Evolutionary conservation across 2,797 vertebrate species (phyloP).

Genomic region (Acrossocheilus fasciatus): DNA sequence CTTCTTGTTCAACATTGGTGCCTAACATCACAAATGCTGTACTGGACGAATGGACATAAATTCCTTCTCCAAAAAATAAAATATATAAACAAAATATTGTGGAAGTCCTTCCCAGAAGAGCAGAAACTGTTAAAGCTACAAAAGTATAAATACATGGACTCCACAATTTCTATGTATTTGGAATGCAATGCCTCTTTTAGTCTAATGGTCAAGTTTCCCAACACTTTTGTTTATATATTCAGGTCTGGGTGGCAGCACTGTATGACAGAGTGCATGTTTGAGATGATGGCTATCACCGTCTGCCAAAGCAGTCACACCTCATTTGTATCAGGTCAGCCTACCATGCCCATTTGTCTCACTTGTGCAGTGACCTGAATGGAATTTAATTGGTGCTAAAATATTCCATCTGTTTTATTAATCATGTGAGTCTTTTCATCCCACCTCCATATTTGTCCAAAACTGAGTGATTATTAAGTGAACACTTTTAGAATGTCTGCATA

Average conservation of each 20-base stretch:
- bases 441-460: conserved; percentile 6
- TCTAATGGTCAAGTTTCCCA: background rate
- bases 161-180: no score
- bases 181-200: background rate
- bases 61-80: background rate
- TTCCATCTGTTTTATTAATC: conserved; percentile 49
- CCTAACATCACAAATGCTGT: background rate
- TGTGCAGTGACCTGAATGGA: conserved; percentile 27
- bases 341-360: conserved; percentile 10
- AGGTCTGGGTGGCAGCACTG: background rate
- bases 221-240: background rate
- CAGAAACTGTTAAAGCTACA: background rate
- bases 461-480: conserved; percentile 29
- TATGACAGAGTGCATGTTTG: conserved; percentile 5
- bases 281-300: conserved; percentile 26
- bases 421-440: conserved; percentile 6
- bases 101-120: background rate
- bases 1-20: background rate
- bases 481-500: background rate
- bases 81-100: background rate
- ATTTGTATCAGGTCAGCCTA: conserved; percentile 39
- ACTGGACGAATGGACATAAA: background rate
- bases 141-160: background rate
- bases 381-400: conserved; percentile 44
- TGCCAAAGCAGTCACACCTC: conserved; percentile 43